Evolutionary conservation across 2,888 invertebrate genomes (phyloP), one percentile per base, ranked within the genome.

Genomic region (Tetragnatha montana): DNA sequence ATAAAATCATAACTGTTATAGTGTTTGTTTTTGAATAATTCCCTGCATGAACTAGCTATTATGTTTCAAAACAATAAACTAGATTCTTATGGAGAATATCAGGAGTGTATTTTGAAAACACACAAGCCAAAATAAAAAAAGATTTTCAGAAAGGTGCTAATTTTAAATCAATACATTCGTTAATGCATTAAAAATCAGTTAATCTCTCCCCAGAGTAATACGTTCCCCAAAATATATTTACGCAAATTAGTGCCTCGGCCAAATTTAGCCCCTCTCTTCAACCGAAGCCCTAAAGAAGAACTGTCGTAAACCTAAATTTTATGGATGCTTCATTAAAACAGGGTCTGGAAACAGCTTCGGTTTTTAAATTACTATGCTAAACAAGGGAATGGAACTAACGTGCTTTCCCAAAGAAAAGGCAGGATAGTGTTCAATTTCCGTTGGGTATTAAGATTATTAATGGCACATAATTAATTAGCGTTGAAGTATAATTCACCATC

Each of bases 281-380:
- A 17, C 17, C 14, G 12, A 10, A 60, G 60, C 17, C 12, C 17
- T 60, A 60, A 60, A 60, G 60, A 60, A 60, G 35, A 6, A 60
- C 60, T 60, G 60, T 60, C 60, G 60, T 60, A 60, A 60, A 60
- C 60, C 60, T 10, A 0, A 12, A 60, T 60, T 60, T 60, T 60
- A 60, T 60, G 60, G 60, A 60, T 7, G 60, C 60, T 60, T 60
- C 60, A 60, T 60, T 60, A 60, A 60, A 17, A 17, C 60, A 12
- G 60, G 60, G 10, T 60, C 17, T 60, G 14, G 60, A 10, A 60
- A 60, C 60, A 60, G 60, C 17, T 60, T 60, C 60, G 60, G 14
- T 60, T 60, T 60, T 60, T 60, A 60, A 60, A 60, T 60, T 60
- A 60, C 60, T 60, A 60, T 60, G 60, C 60, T 60, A 60, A 60